Conservation (phyloP, 2,797 vertebrate species). For the Parambassis ranga region DNA sequence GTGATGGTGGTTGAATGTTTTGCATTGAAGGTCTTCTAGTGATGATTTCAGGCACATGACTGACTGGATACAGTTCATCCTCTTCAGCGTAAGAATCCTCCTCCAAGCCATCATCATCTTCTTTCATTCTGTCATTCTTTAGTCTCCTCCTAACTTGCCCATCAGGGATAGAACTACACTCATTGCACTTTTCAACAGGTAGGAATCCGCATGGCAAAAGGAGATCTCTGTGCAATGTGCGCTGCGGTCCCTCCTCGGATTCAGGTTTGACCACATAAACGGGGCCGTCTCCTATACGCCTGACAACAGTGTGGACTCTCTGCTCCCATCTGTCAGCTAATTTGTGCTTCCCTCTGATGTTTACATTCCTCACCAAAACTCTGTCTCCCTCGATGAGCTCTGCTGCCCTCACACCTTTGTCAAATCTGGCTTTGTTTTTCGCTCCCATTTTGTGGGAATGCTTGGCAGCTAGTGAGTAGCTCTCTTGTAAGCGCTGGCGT, state of each 20-base stretch:
- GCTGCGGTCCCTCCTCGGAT: background rate
- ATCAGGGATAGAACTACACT: no score
- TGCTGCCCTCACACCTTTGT: background rate
- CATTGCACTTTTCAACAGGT: no score
- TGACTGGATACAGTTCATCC: no score
- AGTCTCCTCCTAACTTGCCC: no score
- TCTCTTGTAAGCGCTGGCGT: background rate
- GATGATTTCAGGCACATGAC: no score
- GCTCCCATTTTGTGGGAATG: background rate
- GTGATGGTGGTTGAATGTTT: no score
- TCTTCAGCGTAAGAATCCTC: no score
- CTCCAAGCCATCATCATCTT: no score
- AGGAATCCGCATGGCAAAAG: no score
- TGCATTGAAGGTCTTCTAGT: no score
- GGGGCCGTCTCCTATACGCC: background rate
- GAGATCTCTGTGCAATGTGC: background rate
- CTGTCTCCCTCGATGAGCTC: background rate
- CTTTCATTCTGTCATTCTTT: no score
- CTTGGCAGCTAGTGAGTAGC: background rate
- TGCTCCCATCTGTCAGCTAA: background rate
- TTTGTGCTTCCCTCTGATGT: background rate
- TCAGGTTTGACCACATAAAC: background rate
- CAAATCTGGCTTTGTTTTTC: background rate
- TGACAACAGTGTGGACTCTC: background rate
- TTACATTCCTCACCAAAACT: background rate